Percentiles rank a stretch among this genome's conserved stretches.
Evolutionary conservation across 1,140 invertebrate species (phyloP).

Genomic region (Solenopsis invicta): DNA sequence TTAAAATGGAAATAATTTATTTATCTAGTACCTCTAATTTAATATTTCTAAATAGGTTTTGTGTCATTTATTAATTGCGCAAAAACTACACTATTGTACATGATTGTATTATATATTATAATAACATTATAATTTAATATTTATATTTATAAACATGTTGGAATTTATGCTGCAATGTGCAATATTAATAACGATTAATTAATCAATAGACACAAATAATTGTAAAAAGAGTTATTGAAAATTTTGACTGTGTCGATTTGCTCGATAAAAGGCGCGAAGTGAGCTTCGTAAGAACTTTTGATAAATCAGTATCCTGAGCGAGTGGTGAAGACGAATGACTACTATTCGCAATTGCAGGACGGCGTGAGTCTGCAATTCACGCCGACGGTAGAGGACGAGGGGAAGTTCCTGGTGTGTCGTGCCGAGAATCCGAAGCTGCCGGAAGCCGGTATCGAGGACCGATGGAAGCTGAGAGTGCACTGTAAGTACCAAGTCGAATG

Average conservation of each 20-base stretch:
- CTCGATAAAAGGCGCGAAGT: slow-evolving; percentile 1
- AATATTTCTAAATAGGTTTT: neutral
- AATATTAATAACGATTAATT: neutral
- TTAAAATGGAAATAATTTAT: neutral
- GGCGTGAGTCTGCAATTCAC: slow-evolving; percentile 87
- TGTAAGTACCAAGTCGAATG: slow-evolving; percentile 85
- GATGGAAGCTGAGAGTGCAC: slow-evolving; percentile 88
- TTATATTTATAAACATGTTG: neutral
- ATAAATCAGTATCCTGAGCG: slow-evolving; percentile 30
- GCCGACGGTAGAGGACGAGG: slow-evolving; percentile 88
- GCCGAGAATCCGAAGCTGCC: slow-evolving; percentile 90
- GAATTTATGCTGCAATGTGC: neutral
- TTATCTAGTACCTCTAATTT: neutral
- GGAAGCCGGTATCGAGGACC: slow-evolving; percentile 89
- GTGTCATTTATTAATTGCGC: neutral
- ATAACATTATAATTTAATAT: neutral
- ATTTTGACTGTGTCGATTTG: neutral
- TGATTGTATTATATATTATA: too few relatives aligned
- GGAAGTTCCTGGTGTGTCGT: slow-evolving; percentile 89
- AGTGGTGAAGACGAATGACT: slow-evolving; percentile 40
- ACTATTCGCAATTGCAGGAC: slow-evolving; percentile 83
- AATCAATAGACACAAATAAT: neutral
- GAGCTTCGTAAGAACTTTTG: neutral
- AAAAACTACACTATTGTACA: too few relatives aligned
- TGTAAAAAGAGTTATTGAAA: neutral